Evolutionary conservation across 2,888 invertebrate genomes (phyloP), one percentile per base, ranked within the genome.

Genomic region (Polymixis lichenea): DNA sequence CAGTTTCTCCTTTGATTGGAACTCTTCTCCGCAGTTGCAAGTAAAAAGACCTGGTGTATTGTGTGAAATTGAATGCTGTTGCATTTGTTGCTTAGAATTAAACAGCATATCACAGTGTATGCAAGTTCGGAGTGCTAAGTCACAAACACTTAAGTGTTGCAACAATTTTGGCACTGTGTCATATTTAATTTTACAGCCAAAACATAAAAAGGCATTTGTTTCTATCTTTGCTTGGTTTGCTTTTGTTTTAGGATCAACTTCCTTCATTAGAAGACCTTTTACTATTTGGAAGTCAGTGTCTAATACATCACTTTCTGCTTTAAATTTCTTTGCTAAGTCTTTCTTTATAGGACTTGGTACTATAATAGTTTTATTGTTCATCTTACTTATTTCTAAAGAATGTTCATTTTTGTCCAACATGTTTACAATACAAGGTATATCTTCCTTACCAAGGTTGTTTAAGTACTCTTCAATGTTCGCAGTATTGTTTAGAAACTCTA

Each of bases 401-500:
- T 91, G 91, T 65, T 94, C 93, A 77, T 95, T 95, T 83, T 91
- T 94, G 71, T 96, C 96, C 25, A 96, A 85, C 93, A 96, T 94
- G 64, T 94, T 95, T 0, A 95, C 95, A 79, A 96, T 94, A 28
- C 95, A 94, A 7, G 96, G 96, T 83, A 96, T 95, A 79, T 96
- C 96, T 89, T 96, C 96, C 77, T 95, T 96, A 5, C 96, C 95
- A 61, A 96, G 90, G 80, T 94, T 96, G 78, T 95, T 95, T 66
- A 96, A 87, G 82, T 96, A 96, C 83, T 96, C 95, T 76, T 96
- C 95, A 17, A 96, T 96, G 75, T 96, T 96, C 2, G 94, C 95
- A 55, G 95, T 96, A 77, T 95, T 96, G 80, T 96, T 96, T 49
- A 96, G 83, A 86, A 97, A 96, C 83, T 97, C 96, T 66, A 96